Conservation (phyloP, 2,113 vertebrate genomes). For the Nothocercus julius region DNA sequence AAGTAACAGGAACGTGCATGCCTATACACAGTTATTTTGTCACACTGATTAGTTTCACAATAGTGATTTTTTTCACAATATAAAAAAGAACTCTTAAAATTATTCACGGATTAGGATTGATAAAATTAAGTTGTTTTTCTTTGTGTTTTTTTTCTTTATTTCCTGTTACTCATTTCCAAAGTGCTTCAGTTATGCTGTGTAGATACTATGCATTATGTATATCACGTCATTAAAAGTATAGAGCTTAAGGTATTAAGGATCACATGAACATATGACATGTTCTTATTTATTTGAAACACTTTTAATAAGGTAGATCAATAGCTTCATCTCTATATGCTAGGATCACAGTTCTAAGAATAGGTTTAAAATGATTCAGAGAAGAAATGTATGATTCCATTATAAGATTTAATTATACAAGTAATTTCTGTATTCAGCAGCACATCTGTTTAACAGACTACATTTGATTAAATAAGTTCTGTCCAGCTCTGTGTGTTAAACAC, state of each 20-base stretch:
- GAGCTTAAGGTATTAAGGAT: neutral
- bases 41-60: neutral
- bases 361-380: neutral
- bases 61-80: neutral
- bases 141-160: neutral
- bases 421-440: neutral
- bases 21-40: neutral
- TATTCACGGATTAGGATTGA: neutral
- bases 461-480: constrained; percentile 15
- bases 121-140: neutral
- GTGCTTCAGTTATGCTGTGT: neutral
- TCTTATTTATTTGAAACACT: constrained; percentile 7
- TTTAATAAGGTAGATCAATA: neutral
- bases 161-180: neutral
- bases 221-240: neutral
- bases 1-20: neutral
- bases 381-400: neutral
- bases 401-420: constrained; percentile 16
- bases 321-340: neutral
- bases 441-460: neutral
- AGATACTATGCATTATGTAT: neutral
- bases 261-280: neutral
- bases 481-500: neutral
- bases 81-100: neutral
- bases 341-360: neutral